These are phyloP conservation scores for Lethenteron camtschaticum DNA, from an alignment of 2,113 vertebrate genomes.

Conservation along the genomic window DNA sequence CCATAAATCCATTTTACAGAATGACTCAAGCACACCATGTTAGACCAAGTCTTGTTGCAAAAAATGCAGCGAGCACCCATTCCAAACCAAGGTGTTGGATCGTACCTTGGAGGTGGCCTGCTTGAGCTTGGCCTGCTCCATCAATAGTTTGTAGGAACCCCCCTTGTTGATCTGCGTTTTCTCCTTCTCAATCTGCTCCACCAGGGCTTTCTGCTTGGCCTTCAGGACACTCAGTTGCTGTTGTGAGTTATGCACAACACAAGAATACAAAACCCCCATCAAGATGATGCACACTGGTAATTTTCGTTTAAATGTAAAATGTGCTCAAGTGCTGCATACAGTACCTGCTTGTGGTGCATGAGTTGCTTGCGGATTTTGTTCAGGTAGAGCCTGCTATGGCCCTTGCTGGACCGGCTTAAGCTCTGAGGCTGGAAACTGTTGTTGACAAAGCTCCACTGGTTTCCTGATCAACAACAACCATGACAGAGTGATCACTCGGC, in stretches of 20 bases:
- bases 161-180: conserved; percentile 99
- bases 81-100: conserved; percentile 10
- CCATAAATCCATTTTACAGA: too few relatives aligned
- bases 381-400: conserved; percentile 82
- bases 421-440: conserved; percentile 85
- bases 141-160: conserved; percentile 93
- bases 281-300: conserved; percentile 21
- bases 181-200: conserved; percentile 99
- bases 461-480: conserved; percentile 25
- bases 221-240: conserved; percentile 99
- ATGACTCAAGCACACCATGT: too few relatives aligned
- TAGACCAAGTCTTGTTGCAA: too few relatives aligned
- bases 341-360: conserved; percentile 98
- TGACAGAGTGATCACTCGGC: too few relatives aligned
- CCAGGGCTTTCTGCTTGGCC: conserved; percentile 98
- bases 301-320: not conserved
- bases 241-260: conserved; percentile 32
- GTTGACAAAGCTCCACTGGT: conserved; percentile 98
- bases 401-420: conserved; percentile 58
- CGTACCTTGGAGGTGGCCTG: conserved; percentile 96
- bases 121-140: conserved; percentile 97
- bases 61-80: conserved; percentile 10
- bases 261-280: conserved; percentile 22
- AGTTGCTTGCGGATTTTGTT: conserved; percentile 96
- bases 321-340: conserved; percentile 13